Base-by-base conservation (phyloP, 2,113 vertebrate genomes). In the Recurvirostra avosetta region DNA sequence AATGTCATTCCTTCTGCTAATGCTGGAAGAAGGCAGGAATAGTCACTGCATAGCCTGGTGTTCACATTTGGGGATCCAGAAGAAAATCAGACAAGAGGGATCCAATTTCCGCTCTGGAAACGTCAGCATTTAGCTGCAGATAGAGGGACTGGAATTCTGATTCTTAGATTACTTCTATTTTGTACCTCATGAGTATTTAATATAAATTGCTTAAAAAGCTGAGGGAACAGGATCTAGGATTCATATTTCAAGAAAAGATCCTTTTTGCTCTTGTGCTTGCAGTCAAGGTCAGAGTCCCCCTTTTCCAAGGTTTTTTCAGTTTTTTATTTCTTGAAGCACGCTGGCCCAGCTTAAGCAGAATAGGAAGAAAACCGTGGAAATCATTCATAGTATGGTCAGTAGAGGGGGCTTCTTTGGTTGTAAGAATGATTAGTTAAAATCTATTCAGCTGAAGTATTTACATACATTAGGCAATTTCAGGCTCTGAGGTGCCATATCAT, bases 221-320 rank as follows among this genome's bases (percentile, higher is more conserved):
- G 40, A 80, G 5, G 8, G 25, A 91, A 53, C 5, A 53, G 19
- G 9, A 85, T 34, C 18, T 34, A 70, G 11, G 34, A 49, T 21
- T n/a, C 8, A 3, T 23, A 29, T 62, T 56, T 63, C 30, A 78
- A 59, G 11, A 55, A 71, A 62, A 66, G 12, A 22, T 58, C 6
- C 0, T 36, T 82, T 62, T 85, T 45, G 1, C 12, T 81, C 6
- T 58, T 80, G 12, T 41, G 22, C 4, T 83, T 41, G 22, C 4
- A 38, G 6, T 50, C 0, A 20, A 40, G 10, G 4, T 78, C 41
- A 85, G 22, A 38, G 17, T 26, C 11, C 5, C 3, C 1, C 2
- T 63, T 58, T 78, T 6, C 3, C 3, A 26, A n/a, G 9, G 1
- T 30, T 58, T 77, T 77, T 67, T 23, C 6, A 34, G 0, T 1